Base-by-base conservation (phyloP, 2,888 invertebrate species). In the Gymnosoma rotundatum region DNA sequence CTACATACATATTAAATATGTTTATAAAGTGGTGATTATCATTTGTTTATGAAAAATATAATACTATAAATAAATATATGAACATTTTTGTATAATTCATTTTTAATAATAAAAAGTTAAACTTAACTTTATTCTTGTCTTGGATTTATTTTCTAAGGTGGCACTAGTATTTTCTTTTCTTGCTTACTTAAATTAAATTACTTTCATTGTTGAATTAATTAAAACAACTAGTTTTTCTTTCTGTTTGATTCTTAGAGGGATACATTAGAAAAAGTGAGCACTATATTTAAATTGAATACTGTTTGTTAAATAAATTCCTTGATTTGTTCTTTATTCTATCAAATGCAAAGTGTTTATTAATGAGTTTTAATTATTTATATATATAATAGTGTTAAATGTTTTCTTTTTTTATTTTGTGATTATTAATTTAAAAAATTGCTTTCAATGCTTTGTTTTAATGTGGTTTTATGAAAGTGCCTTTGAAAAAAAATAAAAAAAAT, bases 91-190 rank as follows among this genome's bases (percentile, higher is more conserved):
- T 78, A 73, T 74, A 73, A 78, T 81, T 81, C 42, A 76, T 78
- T 67, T 79, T 67, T 83, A 81, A 76, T 79, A 83, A 83, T 84
- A 81, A 81, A 80, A 81, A 81, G 78, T 84, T 84, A 81, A 84
- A 84, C 81, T 84, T 84, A 84, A 84, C 83, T 73, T 81, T 84
- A 72, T 76, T 67, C 67, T 61, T 83, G 78, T 76, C 66, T 74
- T 81, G 64, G 54, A 70, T 75, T 79, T 79, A 60, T 79, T 83
- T 80, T 61, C 84, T 84, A 84, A 84, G 78, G 84, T 84, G 84
- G 84, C 84, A 84, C 84, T 84, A 84, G 73, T 69, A 69, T 80
- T 79, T 66, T 45, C 60, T n/a, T 79, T 73, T 70, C 45, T 60
- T 67, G 56, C 66, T 66, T 61, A 67, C 9, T 74, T 80, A 54